Base-by-base conservation (phyloP, 1,140 invertebrate species). In the Saccostrea cuccullata region DNA sequence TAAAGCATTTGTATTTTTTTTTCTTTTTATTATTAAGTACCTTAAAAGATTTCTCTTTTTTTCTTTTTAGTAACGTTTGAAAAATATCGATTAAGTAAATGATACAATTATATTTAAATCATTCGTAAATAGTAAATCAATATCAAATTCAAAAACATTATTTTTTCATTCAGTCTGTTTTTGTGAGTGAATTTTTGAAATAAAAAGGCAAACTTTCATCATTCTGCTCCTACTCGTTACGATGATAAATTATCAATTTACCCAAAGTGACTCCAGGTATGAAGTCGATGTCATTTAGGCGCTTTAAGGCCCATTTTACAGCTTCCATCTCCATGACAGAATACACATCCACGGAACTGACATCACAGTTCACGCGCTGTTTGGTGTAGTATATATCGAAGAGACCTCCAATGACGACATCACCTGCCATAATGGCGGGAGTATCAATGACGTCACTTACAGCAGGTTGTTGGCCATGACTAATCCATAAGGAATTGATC, bases 251-350 rank as follows among this genome's bases (percentile, higher is more conserved):
- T n/a, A 20, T 64, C 0, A 64, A 64, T 8, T 17, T 77, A 77
- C 70, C 70, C 30, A 77, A 77, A 30, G 30, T 26, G 30, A 77
- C 70, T 36, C 70, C 70, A 77, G 70, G 70, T 8, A 77, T 77
- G 70, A 77, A 77, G 13, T 77, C 30, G 30, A 77, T 36, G 13
- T 77, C 70, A 15, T 77, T 77, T 2, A 77, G 30, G 4, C 70
- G n/a, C 12, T 26, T 30, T 77, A 8, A 77, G 26, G 70, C 23
- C 70, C 70, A 77, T 77, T 77, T 77, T 15, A 77, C 70, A 15
- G 70, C 70, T 77, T 77, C 70, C 70, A 77, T 77, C 70, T 77
- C 70, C 70, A 77, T 77, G 11, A 77, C 30, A 77, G 70, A 77
- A 26, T 77, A 77, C 70, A 77, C 30, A 36, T 77, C 26, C 70